Evolutionary conservation across 2,113 vertebrate species (phyloP).

Genomic region (Alouatta palliata): DNA sequence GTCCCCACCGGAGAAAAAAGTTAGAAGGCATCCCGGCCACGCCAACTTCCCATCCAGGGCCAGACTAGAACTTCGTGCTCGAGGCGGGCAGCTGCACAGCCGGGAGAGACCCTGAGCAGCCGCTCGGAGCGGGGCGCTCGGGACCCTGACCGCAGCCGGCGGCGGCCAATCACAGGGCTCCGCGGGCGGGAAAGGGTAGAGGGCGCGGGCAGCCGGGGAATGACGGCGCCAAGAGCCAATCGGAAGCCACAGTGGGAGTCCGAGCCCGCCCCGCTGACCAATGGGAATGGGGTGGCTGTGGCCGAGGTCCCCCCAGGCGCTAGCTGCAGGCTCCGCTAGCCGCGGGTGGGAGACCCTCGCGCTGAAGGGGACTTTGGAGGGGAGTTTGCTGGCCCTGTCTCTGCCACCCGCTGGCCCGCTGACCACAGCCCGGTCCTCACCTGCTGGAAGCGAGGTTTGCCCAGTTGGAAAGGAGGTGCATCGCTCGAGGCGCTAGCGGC

Average conservation of each 20-base stretch:
- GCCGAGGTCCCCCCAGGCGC: not conserved
- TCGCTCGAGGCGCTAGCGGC: constrained; percentile 74
- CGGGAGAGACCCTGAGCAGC: not conserved
- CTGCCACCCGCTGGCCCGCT: not conserved
- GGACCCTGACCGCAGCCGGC: not conserved
- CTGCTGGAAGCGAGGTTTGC: constrained; percentile 92
- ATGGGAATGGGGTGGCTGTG: constrained; percentile 5
- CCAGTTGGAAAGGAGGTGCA: constrained; percentile 88
- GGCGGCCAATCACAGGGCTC: constrained; percentile 74
- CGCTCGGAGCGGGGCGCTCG: not conserved
- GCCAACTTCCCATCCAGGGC: not conserved
- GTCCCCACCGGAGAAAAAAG: not conserved
- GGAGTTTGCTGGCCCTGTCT: not conserved
- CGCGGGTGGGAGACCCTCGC: constrained; percentile 30
- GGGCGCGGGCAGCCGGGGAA: constrained; percentile 11
- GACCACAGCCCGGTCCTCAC: constrained; percentile 78
- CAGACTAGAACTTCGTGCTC: constrained; percentile 42
- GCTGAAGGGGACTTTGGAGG: not conserved
- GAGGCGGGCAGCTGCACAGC: not conserved
- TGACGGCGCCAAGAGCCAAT: constrained; percentile 61
- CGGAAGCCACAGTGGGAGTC: not conserved
- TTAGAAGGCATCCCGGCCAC: not conserved
- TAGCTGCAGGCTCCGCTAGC: constrained; percentile 20
- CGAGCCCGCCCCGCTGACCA: constrained; percentile 41
- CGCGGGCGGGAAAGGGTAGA: constrained; percentile 7